Percentiles rank a stretch among this genome's conserved stretches.
Conservation (phyloP, 2,888 invertebrate genomes). For the Ptilodon capucinus region DNA sequence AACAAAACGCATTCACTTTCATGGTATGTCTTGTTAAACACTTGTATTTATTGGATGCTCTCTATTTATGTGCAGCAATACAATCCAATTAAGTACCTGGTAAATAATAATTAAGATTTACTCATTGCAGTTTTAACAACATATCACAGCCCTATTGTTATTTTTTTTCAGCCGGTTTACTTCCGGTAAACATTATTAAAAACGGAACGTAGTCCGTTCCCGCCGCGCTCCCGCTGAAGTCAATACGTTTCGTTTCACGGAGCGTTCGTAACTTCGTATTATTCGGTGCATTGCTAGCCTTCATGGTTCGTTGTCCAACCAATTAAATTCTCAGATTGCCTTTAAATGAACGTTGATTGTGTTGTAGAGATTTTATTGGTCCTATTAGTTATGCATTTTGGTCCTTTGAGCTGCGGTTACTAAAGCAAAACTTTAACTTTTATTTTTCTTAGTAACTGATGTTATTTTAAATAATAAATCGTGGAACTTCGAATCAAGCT, state of each 20-base stretch:
- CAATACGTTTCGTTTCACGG: constrained; percentile 16
- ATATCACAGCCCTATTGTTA: constrained; percentile 6
- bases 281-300: constrained; percentile 15
- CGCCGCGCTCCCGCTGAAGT: constrained; percentile 11
- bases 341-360: not conserved
- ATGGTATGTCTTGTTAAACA: no score
- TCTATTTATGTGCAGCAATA: no score
- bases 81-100: no score
- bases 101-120: no score
- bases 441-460: no score
- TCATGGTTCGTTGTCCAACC: constrained; percentile 13
- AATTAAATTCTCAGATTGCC: not conserved
- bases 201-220: constrained; percentile 21
- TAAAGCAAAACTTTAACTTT: no score
- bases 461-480: no score
- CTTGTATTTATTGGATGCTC: no score
- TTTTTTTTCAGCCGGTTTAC: constrained; percentile 30
- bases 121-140: not conserved
- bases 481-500: no score
- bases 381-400: not conserved
- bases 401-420: not conserved
- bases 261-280: constrained; percentile 14
- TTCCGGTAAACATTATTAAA: constrained; percentile 50
- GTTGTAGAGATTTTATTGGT: not conserved
- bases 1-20: no score